phyloP scores from a whole-genome alignment of 2,797 vertebrate species.

The Clangula hyemalis region DNA sequence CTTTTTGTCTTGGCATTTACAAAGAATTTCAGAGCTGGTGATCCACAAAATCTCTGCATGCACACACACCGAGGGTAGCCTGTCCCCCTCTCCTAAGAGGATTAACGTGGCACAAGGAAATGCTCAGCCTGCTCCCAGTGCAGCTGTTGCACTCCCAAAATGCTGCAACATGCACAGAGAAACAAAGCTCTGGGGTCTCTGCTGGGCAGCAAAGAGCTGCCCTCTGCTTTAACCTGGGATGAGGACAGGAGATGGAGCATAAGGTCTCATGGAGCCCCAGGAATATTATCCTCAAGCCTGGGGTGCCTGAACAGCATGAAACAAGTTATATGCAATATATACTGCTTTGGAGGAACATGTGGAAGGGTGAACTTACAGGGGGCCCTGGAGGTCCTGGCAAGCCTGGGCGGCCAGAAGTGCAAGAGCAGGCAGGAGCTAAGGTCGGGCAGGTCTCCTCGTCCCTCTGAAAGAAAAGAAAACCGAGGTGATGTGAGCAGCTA shows the following conservation, averaged over 20 bases:
- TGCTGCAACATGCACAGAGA: too few relatives aligned
- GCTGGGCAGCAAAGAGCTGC: not conserved
- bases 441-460: constrained; percentile 88
- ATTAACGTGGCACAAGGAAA: not conserved
- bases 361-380: constrained; percentile 77
- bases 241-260: not conserved
- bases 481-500: not conserved
- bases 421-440: constrained; percentile 82
- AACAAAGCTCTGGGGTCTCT: not conserved
- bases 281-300: accelerated
- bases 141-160: not conserved
- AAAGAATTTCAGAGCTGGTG: not conserved
- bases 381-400: constrained; percentile 85
- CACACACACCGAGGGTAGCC: not conserved
- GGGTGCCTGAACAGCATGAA: accelerated
- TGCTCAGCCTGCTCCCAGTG: constrained; percentile 19
- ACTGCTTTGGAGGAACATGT: accelerated
- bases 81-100: not conserved
- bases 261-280: not conserved
- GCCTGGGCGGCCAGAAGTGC: constrained; percentile 82
- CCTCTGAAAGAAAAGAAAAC: constrained; percentile 77
- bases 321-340: accelerated
- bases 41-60: not conserved
- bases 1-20: not conserved
- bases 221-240: not conserved